phyloP scores from a whole-genome alignment of 1,140 invertebrate species.

The Lucilia cuprina region DNA sequence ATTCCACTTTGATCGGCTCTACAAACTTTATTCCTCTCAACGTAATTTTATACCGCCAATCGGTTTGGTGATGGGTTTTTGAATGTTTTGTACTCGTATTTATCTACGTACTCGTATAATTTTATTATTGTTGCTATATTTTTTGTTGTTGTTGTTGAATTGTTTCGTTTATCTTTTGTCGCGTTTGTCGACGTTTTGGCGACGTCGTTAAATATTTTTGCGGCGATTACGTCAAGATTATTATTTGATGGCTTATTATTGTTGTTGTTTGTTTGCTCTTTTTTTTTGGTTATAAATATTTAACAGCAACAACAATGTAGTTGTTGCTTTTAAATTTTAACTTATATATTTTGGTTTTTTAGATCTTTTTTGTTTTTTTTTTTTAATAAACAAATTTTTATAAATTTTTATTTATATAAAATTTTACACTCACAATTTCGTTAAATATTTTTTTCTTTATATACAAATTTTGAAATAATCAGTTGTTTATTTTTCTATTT shows the following conservation, averaged over 20 bases:
- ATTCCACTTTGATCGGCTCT: not conserved
- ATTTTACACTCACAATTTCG: constrained; percentile 23
- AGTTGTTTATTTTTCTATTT: constrained; percentile 12
- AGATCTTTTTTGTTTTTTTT: not conserved
- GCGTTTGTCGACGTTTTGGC: constrained; percentile 30
- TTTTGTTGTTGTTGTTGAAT: constrained; percentile 27
- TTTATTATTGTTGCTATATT: not conserved
- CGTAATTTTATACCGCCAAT: constrained; percentile 18
- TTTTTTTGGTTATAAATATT: constrained; percentile 1
- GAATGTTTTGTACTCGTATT: not conserved
- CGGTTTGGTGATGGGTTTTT: constrained; percentile 18
- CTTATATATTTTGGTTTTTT: not conserved
- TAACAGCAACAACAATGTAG: not conserved
- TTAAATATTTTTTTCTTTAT: not conserved
- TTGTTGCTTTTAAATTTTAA: not conserved
- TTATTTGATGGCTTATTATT: constrained; percentile 46
- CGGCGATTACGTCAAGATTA: constrained; percentile 60
- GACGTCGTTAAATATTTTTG: constrained; percentile 40
- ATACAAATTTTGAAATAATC: not conserved
- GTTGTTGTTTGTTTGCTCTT: constrained; percentile 26
- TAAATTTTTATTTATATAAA: not conserved
- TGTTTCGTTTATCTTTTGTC: constrained; percentile 27
- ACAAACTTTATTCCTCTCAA: not conserved
- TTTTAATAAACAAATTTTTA: not conserved
- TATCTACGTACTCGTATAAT: not conserved